phyloP scores from a whole-genome alignment of 2,113 vertebrate genomes.

The Gallinago media region DNA sequence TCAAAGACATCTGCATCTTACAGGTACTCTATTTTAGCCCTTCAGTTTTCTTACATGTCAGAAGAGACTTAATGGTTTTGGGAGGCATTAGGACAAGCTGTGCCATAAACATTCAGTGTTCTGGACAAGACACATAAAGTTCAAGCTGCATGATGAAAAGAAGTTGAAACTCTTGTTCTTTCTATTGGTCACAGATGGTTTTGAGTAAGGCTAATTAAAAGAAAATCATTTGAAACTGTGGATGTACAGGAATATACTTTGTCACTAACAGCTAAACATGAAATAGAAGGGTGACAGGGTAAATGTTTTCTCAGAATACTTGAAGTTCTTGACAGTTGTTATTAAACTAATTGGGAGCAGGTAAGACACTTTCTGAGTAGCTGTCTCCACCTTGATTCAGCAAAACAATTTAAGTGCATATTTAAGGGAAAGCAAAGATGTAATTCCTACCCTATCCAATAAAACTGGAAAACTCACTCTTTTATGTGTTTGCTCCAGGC shows the following conservation, averaged over 20 bases:
- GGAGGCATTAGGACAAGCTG: neutral
- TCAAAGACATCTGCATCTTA: neutral
- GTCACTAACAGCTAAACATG: neutral
- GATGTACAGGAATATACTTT: neutral
- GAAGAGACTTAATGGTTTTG: neutral
- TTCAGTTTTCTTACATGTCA: neutral
- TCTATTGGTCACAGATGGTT: neutral
- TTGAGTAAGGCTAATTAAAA: conserved; percentile 22
- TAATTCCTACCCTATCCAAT: neutral
- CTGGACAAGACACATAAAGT: neutral
- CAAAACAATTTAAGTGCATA: neutral
- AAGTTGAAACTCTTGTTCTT: neutral
- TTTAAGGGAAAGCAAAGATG: neutral
- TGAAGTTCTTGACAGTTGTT: neutral
- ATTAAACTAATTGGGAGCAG: conserved; percentile 24
- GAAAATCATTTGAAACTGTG: neutral
- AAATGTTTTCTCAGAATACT: neutral
- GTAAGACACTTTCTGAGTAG: neutral
- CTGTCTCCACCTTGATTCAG: neutral
- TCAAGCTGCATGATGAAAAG: conserved; percentile 17
- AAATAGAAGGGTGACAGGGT: neutral
- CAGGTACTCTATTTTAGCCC: neutral
- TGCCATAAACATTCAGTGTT: neutral
- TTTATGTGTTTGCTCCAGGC: neutral
- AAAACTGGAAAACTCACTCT: neutral